phyloP scores from a whole-genome alignment of 2,113 vertebrate species.

The Saguinus midas region DNA sequence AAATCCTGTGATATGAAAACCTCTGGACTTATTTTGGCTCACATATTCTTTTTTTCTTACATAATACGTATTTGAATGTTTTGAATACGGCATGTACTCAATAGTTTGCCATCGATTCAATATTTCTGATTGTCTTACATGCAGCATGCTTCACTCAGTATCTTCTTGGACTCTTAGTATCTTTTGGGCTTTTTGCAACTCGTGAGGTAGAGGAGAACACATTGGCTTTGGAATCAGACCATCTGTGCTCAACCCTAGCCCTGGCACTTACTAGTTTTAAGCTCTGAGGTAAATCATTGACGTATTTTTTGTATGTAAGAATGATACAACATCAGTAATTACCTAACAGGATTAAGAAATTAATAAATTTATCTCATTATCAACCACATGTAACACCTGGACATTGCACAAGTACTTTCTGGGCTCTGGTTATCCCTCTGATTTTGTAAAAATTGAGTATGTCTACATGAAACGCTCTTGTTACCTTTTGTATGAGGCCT shows the following conservation, averaged over 20 bases:
- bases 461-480: neutral
- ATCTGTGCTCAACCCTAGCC: neutral
- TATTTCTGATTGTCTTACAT: neutral
- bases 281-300: neutral
- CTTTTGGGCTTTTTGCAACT: neutral
- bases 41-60: neutral
- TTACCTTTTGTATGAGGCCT: neutral
- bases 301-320: neutral
- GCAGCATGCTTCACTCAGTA: neutral
- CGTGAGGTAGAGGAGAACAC: neutral
- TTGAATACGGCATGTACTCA: neutral
- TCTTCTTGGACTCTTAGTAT: neutral
- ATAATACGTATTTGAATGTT: neutral
- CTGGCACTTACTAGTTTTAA: neutral
- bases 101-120: neutral
- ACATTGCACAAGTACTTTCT: neutral
- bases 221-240: neutral
- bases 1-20: neutral
- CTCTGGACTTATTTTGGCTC: neutral
- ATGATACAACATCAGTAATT: neutral
- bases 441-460: neutral
- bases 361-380: neutral
- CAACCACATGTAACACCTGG: neutral
- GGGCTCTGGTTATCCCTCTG: neutral
- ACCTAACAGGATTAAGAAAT: neutral